Conservation (phyloP, 2,888 invertebrate genomes). For the Ophioninae sp. region DNA sequence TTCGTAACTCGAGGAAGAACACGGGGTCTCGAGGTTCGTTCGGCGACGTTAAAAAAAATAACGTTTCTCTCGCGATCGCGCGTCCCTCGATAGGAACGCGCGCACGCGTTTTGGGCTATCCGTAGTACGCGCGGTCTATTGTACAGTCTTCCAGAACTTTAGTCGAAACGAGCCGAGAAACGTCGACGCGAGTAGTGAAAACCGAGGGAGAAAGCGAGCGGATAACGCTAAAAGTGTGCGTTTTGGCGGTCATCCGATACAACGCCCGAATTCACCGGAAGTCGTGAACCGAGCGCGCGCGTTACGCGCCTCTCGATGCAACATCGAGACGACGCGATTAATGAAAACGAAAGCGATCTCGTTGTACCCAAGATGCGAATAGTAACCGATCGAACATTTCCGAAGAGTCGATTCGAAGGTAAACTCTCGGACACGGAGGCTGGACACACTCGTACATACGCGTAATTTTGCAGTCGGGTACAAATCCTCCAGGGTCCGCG, state of each 20-base stretch:
- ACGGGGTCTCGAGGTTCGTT: background rate
- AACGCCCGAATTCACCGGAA: background rate
- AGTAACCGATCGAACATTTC: conserved; percentile 23
- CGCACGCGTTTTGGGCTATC: conserved; percentile 36
- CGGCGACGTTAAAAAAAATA: background rate
- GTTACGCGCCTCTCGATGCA: conserved; percentile 34
- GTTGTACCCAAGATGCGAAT: conserved; percentile 28
- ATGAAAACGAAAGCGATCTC: conserved; percentile 49
- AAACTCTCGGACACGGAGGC: background rate
- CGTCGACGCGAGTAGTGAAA: background rate
- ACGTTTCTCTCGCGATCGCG: background rate
- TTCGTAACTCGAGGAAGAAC: background rate
- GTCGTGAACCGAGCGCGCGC: background rate
- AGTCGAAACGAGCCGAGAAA: conserved; percentile 10
- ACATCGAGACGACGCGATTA: conserved; percentile 36
- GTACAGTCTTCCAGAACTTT: conserved; percentile 64
- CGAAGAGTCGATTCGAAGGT: background rate
- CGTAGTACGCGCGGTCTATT: conserved; percentile 53
- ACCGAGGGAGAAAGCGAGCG: background rate
- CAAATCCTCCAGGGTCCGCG: conserved; percentile 52
- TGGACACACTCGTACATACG: conserved; percentile 8
- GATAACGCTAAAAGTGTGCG: too few species aligned
- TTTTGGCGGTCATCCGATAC: too few species aligned
- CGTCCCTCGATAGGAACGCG: background rate
- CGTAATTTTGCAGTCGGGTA: conserved; percentile 21